Evolutionary conservation across 1,140 invertebrate genomes (phyloP).

Genomic region (Cylas formicarius): DNA sequence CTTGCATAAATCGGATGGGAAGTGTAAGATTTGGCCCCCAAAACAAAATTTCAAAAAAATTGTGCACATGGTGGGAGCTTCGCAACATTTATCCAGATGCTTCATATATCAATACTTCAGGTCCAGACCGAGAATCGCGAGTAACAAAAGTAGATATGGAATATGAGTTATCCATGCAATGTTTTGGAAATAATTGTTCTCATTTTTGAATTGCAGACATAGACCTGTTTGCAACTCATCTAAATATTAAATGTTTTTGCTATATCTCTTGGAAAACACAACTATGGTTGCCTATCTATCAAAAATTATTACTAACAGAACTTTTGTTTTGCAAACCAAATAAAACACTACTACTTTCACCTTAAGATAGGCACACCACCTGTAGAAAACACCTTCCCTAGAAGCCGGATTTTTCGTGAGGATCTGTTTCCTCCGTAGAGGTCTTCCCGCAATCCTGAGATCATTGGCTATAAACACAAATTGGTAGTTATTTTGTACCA

Average conservation of each 20-base stretch:
- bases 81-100: no score
- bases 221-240: constrained; percentile 14
- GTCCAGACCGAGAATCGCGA: not conserved
- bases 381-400: constrained; percentile 1
- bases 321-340: constrained; percentile 10
- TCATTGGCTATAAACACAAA: constrained; percentile 6
- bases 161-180: constrained; percentile 4
- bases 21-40: no score
- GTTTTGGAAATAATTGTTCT: constrained; percentile 3
- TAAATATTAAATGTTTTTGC: constrained; percentile 16
- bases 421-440: constrained; percentile 8
- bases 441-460: no score
- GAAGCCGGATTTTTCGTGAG: constrained; percentile 9
- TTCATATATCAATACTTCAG: not conserved
- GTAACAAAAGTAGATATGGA: no score
- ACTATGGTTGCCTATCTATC: constrained; percentile 10
- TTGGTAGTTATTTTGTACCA: not conserved
- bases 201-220: constrained; percentile 10
- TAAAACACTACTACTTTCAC: constrained; percentile 8
- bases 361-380: constrained; percentile 10
- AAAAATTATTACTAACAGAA: constrained; percentile 10
- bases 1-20: no score
- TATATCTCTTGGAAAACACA: constrained; percentile 16
- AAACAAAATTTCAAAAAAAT: constrained; percentile 3
- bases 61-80: not conserved